These are phyloP conservation scores for Torymus texanus DNA, from an alignment of 2,888 invertebrate genomes.

Conservation along the genomic window DNA sequence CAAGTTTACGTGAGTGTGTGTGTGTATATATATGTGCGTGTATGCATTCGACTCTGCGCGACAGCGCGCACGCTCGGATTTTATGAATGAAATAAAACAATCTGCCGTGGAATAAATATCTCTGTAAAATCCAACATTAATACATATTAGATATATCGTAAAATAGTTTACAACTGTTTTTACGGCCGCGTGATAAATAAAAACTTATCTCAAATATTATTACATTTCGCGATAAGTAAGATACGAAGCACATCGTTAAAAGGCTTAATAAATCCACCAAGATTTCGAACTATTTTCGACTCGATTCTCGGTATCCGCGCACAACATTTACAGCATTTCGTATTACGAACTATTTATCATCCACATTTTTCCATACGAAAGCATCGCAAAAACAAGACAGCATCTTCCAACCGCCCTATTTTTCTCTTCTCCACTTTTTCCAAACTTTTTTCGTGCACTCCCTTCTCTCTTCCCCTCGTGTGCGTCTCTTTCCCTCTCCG, in stretches of 20 bases:
- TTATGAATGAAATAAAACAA: conserved; percentile 54
- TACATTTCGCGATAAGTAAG: not conserved
- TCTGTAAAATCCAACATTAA: conserved; percentile 37
- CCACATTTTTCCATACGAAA: too few relatives aligned
- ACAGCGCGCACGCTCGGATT: conserved; percentile 19
- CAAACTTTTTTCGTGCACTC: conserved; percentile 13
- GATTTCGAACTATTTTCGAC: too few relatives aligned
- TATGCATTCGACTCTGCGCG: conserved; percentile 27
- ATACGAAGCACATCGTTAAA: too few relatives aligned
- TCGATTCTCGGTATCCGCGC: too few relatives aligned
- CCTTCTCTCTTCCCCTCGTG: not conserved
- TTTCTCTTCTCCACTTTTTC: not conserved
- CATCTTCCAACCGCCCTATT: not conserved
- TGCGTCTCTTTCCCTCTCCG: not conserved
- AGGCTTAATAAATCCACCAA: too few relatives aligned
- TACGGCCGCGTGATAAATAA: not conserved
- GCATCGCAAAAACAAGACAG: not conserved
- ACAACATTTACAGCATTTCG: too few relatives aligned
- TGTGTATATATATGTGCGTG: too few relatives aligned
- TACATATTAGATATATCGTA: conserved; percentile 30
- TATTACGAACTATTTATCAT: too few relatives aligned
- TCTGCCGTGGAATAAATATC: conserved; percentile 43
- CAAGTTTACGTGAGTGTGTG: conserved; percentile 38
- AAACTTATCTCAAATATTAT: not conserved
- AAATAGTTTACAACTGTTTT: conserved; percentile 3